Percentiles rank a stretch among this genome's conserved stretches.
These are phyloP conservation scores for Eristalinus aeneus DNA, from an alignment of 2,888 invertebrate genomes.

Conservation along the genomic window DNA sequence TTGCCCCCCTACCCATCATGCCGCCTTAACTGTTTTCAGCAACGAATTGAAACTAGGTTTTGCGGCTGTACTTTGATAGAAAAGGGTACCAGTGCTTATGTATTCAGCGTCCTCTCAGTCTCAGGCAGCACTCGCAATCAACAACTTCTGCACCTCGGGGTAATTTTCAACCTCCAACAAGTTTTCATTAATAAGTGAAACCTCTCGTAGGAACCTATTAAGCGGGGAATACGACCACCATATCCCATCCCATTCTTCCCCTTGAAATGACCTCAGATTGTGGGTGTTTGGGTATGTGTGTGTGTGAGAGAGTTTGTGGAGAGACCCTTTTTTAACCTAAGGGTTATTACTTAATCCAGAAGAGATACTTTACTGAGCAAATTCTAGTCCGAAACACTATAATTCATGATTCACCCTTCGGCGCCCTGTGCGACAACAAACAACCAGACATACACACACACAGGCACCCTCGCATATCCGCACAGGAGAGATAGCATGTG, in stretches of 20 bases:
- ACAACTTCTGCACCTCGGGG: neutral
- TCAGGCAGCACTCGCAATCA: neutral
- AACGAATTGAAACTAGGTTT: too few species aligned
- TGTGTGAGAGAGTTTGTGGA: neutral
- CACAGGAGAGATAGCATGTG: neutral
- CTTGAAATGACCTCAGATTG: conserved; percentile 9
- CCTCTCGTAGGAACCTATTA: neutral
- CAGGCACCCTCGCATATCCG: neutral
- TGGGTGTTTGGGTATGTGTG: too few species aligned
- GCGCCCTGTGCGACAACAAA: neutral
- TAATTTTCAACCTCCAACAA: conserved; percentile 20
- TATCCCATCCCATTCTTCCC: neutral
- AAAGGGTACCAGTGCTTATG: neutral
- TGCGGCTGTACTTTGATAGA: too few species aligned
- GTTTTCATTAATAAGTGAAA: conserved; percentile 61
- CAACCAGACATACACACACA: neutral
- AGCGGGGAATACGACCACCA: neutral
- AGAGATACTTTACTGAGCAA: conserved; percentile 65
- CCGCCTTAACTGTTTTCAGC: too few species aligned
- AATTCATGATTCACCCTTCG: conserved; percentile 62
- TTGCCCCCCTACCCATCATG: too few species aligned
- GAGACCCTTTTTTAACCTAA: conserved; percentile 49
- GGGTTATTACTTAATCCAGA: conserved; percentile 70
- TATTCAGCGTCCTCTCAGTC: neutral
- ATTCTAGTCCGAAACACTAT: conserved; percentile 58